Percentiles rank a stretch among this genome's conserved stretches.
phyloP scores from a whole-genome alignment of 2,888 invertebrate genomes.

The Lymantria dispar region DNA sequence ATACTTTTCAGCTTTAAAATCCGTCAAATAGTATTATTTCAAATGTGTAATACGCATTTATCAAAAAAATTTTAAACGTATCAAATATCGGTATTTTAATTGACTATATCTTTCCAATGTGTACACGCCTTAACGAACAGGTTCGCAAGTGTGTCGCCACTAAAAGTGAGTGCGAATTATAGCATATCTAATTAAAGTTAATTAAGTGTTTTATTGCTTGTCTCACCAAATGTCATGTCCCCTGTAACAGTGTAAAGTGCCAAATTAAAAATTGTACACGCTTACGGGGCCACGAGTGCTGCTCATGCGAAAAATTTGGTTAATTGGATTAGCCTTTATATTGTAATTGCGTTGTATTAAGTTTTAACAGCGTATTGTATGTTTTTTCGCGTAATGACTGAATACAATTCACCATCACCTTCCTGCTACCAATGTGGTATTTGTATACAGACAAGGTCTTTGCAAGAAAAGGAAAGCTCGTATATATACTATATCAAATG shows the following conservation, averaged over 20 bases:
- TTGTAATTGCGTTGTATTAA: background rate
- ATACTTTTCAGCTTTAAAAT: too few species aligned
- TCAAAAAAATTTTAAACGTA: too few species aligned
- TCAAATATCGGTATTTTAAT: too few species aligned
- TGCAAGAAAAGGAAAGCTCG: too few species aligned
- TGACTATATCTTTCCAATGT: background rate
- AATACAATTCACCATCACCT: too few species aligned
- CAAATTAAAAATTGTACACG: conserved; percentile 13
- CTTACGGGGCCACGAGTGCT: conserved; percentile 6
- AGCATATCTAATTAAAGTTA: conserved; percentile 29
- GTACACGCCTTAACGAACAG: conserved; percentile 4
- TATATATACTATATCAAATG: too few species aligned
- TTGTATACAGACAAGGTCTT: too few species aligned
- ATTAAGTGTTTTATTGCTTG: conserved; percentile 30
- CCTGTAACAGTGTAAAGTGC: conserved; percentile 17
- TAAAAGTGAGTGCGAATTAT: conserved; percentile 9
- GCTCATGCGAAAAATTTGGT: conserved; percentile 5
- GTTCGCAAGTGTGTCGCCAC: conserved; percentile 4
- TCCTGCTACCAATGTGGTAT: too few species aligned
- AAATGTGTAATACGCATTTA: too few species aligned
- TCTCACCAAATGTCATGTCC: conserved; percentile 8
- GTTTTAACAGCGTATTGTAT: too few species aligned
- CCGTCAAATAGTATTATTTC: too few species aligned
- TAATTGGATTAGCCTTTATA: background rate
- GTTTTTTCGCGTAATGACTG: too few species aligned